Evolutionary conservation across 1,140 invertebrate genomes (phyloP), one percentile per base, ranked within the genome.

Genomic region (Zaprionus nigranus): DNA sequence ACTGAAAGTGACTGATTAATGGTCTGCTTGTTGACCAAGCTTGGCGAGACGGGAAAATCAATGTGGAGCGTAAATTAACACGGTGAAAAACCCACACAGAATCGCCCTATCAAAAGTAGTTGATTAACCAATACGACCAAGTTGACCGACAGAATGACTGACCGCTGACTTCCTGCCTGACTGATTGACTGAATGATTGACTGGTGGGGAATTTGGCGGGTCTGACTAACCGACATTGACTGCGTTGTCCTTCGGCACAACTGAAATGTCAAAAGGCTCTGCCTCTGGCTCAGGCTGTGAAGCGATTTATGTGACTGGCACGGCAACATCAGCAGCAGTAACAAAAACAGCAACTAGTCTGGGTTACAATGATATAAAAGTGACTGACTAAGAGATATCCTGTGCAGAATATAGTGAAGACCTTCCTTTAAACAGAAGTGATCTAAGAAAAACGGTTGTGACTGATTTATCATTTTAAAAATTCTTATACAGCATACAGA

Each of bases 261-360:
- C 38, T 64, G 53, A 88, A 88, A 88, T 88, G 84, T 88, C 84
- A 88, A 84, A 88, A 76, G 84, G 70, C 83, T 46, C 17, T n/a
- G 56, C 49, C 61, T 53, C 34, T 53, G 74, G 58, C 64, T 53
- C 34, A 59, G 74, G 58, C 64, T 28, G 36, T 74, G 34, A 46
- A 67, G 57, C 60, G 51, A 71, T 70, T 72, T 78, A 67, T 69
- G 59, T 72, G 76, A 59, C 79, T 75, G 69, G 79, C 81, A 82
- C 66, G 78, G 78, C 78, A 72, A 63, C 60, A 75, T 15, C 15
- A 57, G 11, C 40, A 62, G 11, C 49, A 30, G 11, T 17, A 20
- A 36, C 5, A 49, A 49, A 78, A 72, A 62, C 60, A 74, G n/a
- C 17, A 57, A 15, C 53, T 17, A 9, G 40, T n/a, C 7, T 46